Evolutionary conservation across 2,888 invertebrate genomes (phyloP), one percentile per base, ranked within the genome.

Genomic region (Agrochola litura): DNA sequence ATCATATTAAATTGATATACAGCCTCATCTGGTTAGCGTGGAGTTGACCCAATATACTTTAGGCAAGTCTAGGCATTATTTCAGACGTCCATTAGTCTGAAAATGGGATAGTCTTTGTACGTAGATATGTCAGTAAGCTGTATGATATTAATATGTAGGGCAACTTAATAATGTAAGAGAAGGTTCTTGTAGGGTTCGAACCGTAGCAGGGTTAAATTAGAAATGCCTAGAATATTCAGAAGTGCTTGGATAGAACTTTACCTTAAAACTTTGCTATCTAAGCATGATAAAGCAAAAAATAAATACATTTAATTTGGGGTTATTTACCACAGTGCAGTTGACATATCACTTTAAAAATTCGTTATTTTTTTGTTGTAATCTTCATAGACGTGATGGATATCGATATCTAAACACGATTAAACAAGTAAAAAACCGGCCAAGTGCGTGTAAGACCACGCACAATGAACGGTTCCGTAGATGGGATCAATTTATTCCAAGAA

Each of bases 11-110:
- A 75, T 76, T 66, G 46, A 64, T 75, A 52, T 16, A 46, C 2
- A 41, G 12, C 14, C 41, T 49, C 58, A 52, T 66, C 10, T 52
- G 19, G 16, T n/a, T 30, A 66, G 0, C 19, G 5, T 16, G 16
- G 41, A 41, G 12, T 12, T 4, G 30, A 76, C 65, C 76, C n/a
- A 43, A 77, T 10, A 66, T 60, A 52, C 49, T 77, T 68, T 6
- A 30, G 30, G 10, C 16, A n/a, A 60, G 19, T 49, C 30, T 61
- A 76, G 22, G 19, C 25, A 58, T 49, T 43, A 60, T 25, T 68
- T 1, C 14, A 37, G 67, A 54, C n/a, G 8, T 25, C 9, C 30
- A 25, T 14, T 58, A 46, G 16, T 4, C 46, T 16, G 46, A 16
- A 46, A 54, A 19, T 74, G 49, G 22, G n/a, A 14, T n/a, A 25